These are phyloP conservation scores for Graptemys geographica DNA, from an alignment of 2,797 vertebrate species.

Conservation along the genomic window DNA sequence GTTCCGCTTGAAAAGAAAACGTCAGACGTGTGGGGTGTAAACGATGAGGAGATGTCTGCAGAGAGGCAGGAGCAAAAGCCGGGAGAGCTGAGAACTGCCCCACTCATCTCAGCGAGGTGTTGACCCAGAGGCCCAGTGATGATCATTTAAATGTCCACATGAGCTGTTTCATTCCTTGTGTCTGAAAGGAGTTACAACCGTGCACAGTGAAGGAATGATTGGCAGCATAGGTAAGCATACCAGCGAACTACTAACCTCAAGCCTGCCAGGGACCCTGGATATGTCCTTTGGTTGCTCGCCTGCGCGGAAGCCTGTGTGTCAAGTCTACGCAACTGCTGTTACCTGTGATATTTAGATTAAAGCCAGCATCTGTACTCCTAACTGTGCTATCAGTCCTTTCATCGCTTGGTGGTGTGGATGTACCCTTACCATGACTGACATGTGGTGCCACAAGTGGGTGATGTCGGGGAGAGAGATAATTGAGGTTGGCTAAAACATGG, in stretches of 20 bases:
- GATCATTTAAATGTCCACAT: neutral
- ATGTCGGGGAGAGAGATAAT: neutral
- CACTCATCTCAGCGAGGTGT: neutral
- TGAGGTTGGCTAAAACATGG: neutral
- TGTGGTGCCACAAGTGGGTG: neutral
- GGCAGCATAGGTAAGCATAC: neutral
- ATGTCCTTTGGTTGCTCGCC: neutral
- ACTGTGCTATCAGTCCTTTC: neutral
- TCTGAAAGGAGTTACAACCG: fast-evolving
- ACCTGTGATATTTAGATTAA: neutral
- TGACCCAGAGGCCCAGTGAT: neutral
- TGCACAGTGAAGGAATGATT: neutral
- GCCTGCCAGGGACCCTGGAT: neutral
- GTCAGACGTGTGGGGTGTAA: neutral
- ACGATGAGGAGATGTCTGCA: neutral
- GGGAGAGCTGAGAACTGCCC: neutral
- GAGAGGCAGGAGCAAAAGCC: neutral
- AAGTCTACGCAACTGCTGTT: neutral
- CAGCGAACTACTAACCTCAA: neutral
- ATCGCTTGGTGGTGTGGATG: neutral
- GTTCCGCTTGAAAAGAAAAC: neutral
- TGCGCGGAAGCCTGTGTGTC: neutral
- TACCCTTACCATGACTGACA: neutral
- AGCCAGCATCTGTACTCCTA: neutral
- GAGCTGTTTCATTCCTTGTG: neutral